Evolutionary conservation across 2,888 invertebrate species (phyloP).

Genomic region (Argyresthia goedartella): DNA sequence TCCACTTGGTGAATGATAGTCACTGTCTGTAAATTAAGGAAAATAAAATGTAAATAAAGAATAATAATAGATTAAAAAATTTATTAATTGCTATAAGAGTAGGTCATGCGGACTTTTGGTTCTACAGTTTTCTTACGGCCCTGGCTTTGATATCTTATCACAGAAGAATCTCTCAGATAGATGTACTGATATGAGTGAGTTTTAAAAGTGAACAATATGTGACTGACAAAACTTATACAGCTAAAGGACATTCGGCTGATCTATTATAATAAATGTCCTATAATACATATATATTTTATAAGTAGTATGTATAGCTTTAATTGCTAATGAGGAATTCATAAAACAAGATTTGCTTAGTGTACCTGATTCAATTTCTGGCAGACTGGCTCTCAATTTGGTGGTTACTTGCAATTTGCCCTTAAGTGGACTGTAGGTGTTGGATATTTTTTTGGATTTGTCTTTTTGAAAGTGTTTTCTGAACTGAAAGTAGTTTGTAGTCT

Average conservation of each 20-base stretch:
- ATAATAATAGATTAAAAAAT: neutral
- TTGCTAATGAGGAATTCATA: too few species aligned
- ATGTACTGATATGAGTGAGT: too few species aligned
- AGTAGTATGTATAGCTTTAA: too few species aligned
- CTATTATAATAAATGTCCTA: too few species aligned
- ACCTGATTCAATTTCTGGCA: constrained; percentile 50
- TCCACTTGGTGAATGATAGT: constrained; percentile 56
- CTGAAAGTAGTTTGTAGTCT: constrained; percentile 74
- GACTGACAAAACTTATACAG: too few species aligned
- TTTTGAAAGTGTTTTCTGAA: constrained; percentile 66
- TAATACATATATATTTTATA: too few species aligned
- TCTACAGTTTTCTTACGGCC: too few species aligned
- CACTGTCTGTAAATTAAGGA: constrained; percentile 36
- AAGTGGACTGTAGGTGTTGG: constrained; percentile 46
- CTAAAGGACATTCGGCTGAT: too few species aligned
- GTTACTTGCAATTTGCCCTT: constrained; percentile 44
- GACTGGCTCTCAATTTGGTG: constrained; percentile 39
- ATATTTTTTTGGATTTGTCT: constrained; percentile 51
- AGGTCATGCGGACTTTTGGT: too few species aligned
- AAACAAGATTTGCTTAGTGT: constrained; percentile 2
- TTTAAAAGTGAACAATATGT: too few species aligned
- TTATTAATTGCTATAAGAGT: neutral
- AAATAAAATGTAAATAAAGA: neutral
- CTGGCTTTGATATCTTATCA: too few species aligned
- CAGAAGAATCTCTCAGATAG: too few species aligned